Percentiles rank a stretch among this genome's conserved stretches.
Conservation (phyloP, 2,888 invertebrate species). For the Tanypteryx hageni region DNA sequence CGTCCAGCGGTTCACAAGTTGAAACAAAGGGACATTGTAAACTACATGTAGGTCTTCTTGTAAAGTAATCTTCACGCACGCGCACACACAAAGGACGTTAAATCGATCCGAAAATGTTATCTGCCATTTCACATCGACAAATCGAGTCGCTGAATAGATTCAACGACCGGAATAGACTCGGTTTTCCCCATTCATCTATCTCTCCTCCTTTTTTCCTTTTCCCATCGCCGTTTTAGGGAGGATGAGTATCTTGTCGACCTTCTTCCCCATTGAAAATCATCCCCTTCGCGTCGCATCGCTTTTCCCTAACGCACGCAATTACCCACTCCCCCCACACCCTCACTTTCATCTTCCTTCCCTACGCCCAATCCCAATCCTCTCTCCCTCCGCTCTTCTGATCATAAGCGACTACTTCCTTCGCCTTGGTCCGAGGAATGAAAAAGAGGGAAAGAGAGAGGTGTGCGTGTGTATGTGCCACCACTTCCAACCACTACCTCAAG, state of each 20-base stretch:
- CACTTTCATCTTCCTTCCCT: too few species aligned
- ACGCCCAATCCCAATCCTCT: not conserved
- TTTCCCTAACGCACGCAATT: not conserved
- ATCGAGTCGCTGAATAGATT: slow-evolving; percentile 19
- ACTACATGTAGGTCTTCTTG: too few species aligned
- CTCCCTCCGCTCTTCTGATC: not conserved
- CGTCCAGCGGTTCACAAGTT: too few species aligned
- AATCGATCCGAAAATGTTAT: not conserved
- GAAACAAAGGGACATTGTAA: too few species aligned
- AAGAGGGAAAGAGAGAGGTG: not conserved
- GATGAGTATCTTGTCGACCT: not conserved
- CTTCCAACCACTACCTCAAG: not conserved
- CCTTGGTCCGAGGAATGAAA: not conserved
- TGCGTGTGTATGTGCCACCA: too few species aligned
- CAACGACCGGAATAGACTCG: not conserved
- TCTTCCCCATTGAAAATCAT: slow-evolving; percentile 7
- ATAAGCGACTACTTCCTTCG: not conserved
- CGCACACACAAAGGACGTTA: not conserved
- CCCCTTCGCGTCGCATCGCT: not conserved
- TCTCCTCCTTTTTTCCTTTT: not conserved
- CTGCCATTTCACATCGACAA: slow-evolving; percentile 19
- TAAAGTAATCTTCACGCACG: too few species aligned
- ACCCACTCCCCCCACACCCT: not conserved
- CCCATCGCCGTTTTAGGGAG: not conserved
- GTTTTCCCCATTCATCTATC: not conserved